Percentiles rank a stretch among this genome's conserved stretches.
These are phyloP conservation scores for Mellivora capensis DNA, from an alignment of 2,113 vertebrate species.

Conservation along the genomic window DNA sequence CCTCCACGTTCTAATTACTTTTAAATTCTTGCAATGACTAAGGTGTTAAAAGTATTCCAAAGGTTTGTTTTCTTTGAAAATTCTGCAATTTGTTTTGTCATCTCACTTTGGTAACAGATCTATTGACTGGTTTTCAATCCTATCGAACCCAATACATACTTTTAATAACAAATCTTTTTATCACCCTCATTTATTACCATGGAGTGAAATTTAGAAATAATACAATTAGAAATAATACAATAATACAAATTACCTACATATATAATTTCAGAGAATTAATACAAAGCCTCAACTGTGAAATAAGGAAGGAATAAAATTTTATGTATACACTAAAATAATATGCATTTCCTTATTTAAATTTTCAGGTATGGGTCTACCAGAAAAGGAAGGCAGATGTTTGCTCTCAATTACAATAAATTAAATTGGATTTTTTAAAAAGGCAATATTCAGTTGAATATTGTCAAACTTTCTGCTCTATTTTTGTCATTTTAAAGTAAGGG, in stretches of 20 bases:
- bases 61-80: neutral
- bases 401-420: neutral
- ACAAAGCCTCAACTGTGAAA: neutral
- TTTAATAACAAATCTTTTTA: neutral
- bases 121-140: neutral
- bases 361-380: neutral
- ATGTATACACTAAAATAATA: neutral
- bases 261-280: constrained; percentile 12
- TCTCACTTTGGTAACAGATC: neutral
- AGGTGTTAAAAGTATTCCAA: neutral
- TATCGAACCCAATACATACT: neutral
- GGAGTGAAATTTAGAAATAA: constrained; percentile 5
- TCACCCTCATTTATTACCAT: neutral
- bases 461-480: neutral
- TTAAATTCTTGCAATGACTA: neutral
- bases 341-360: neutral
- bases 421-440: neutral
- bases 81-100: neutral
- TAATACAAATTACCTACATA: neutral
- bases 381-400: neutral
- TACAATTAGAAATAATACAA: neutral
- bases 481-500: constrained; percentile 13
- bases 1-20: neutral
- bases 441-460: neutral
- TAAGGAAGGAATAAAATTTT: constrained; percentile 13